Base-by-base conservation (phyloP, 1,140 invertebrate genomes). In the Drosophila rhopaloa region DNA sequence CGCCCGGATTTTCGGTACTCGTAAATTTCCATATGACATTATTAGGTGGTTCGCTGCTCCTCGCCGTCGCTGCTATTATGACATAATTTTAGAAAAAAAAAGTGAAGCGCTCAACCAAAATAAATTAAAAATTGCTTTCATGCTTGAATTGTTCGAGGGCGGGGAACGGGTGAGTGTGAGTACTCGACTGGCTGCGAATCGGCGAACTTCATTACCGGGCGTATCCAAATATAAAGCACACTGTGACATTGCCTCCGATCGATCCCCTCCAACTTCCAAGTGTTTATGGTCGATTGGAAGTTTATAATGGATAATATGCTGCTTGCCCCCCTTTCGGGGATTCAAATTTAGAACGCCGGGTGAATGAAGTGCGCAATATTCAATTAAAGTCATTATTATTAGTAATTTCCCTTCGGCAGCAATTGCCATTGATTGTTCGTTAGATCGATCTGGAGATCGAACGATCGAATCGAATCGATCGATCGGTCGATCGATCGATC, bases 321-420 rank as follows among this genome's bases (percentile, higher is more conserved):
- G 58, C 29, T 11, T 14, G 14, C 56, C 60, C 67, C 47, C 67
- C 35, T 47, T 56, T 47, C 24, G 50, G 56, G 29, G 48, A 73
- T 79, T 85, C 56, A 75, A 78, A 81, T 81, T 75, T 77, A 77
- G 62, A 68, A 77, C 63, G 63, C n/a, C 66, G 41, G 61, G 67
- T 82, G 79, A 89, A 90, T 90, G 79, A 90, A 90, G 88, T 90
- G 88, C 88, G 88, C 88, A 90, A 81, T 90, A 90, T 90, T 91
- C 88, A 90, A 90, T 90, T 90, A 90, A 90, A 90, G 51, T 81
- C 79, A 79, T 88, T 68, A 88, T 88, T 90, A 90, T 90, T 82
- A 85, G 81, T 90, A 90, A 90, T 90, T 90, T 90, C 86, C 86
- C 65, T 59, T 74, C 43, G 68, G 29, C 53, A 57, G 75, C 74